phyloP scores from a whole-genome alignment of 2,797 vertebrate genomes.

The Esox masquinongy region DNA sequence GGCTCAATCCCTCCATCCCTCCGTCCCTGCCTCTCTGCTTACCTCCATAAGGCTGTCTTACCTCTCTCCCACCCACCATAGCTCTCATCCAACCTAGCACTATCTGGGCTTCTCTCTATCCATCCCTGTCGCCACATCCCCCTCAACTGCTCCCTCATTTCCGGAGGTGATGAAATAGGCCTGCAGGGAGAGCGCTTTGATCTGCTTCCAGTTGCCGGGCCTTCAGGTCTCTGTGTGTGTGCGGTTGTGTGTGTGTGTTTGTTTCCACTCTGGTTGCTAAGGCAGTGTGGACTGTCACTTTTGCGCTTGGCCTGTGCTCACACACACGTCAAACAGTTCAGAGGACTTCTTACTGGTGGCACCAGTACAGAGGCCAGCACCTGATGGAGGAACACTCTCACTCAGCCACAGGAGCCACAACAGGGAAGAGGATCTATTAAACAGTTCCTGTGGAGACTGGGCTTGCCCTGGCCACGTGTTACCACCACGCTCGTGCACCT shows the following conservation, averaged over 20 bases:
- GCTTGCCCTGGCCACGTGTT: background rate
- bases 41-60: too few relatives aligned
- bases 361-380: conserved; percentile 38
- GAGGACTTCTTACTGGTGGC: conserved; percentile 30
- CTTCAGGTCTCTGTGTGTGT: conserved; percentile 21
- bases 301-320: conserved; percentile 1
- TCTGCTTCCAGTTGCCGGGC: conserved; percentile 53
- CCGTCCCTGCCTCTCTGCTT: background rate
- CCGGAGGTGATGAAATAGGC: background rate
- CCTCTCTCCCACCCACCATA: background rate
- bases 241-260: background rate
- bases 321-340: conserved; percentile 42
- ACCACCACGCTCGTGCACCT: background rate
- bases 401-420: conserved; percentile 32
- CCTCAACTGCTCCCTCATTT: background rate
- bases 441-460: background rate
- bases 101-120: conserved; percentile 2
- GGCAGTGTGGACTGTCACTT: conserved; percentile 1
- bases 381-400: conserved; percentile 34
- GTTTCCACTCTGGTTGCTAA: background rate
- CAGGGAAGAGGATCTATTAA: conserved; percentile 25
- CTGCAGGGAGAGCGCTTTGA: conserved; percentile 46
- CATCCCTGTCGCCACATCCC: conserved; percentile 10
- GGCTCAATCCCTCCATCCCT: conserved; percentile 5
- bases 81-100: background rate